These are phyloP conservation scores for Elmis aenea DNA, from an alignment of 2,888 invertebrate genomes.

Conservation along the genomic window DNA sequence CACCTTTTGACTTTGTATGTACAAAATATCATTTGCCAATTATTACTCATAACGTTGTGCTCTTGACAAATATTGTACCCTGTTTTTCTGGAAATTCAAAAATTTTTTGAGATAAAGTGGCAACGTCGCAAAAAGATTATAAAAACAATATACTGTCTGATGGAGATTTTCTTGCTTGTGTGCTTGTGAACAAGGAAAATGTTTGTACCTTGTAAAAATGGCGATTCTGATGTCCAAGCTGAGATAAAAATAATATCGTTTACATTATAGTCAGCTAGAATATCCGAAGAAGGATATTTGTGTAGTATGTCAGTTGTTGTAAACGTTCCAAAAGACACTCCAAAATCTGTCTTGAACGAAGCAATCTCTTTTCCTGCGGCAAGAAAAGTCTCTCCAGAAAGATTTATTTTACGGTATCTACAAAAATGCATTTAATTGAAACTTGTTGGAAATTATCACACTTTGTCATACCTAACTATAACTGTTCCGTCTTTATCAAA, in stretches of 20 bases:
- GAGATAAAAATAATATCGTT: constrained; percentile 64
- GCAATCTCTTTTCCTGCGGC: constrained; percentile 51
- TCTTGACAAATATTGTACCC: too few relatives aligned
- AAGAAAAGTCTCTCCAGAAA: constrained; percentile 46
- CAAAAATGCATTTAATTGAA: constrained; percentile 3
- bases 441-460: too few relatives aligned
- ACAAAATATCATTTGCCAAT: too few relatives aligned
- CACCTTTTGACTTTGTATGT: too few relatives aligned
- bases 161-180: not conserved
- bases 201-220: constrained; percentile 61
- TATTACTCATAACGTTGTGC: too few relatives aligned
- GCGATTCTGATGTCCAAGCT: constrained; percentile 80
- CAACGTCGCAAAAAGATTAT: too few relatives aligned
- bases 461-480: constrained; percentile 66
- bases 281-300: constrained; percentile 59
- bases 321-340: constrained; percentile 75
- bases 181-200: not conserved
- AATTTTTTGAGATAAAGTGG: too few relatives aligned
- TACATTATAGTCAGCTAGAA: constrained; percentile 30
- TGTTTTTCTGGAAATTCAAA: too few relatives aligned
- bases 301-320: constrained; percentile 82
- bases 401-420: constrained; percentile 41
- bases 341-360: constrained; percentile 69
- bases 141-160: too few relatives aligned
- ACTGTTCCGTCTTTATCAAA: constrained; percentile 67